Conservation (phyloP, 2,113 vertebrate species). For the Jacana jacana region DNA sequence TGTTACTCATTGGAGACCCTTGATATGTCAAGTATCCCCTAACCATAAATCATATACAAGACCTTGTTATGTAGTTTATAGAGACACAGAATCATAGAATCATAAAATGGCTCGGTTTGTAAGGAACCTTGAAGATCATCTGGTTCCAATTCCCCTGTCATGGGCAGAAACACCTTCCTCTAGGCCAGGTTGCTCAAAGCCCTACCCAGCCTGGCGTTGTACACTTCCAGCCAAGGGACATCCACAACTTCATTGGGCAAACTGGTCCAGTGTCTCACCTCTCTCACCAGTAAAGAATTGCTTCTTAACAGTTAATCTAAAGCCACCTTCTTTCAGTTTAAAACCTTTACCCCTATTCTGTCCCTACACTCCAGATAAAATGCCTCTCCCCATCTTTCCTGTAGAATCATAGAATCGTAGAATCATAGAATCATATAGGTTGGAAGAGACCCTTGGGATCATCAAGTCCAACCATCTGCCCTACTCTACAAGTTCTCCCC, state of each 20-base stretch:
- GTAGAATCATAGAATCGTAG: too few relatives aligned
- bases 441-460: too few relatives aligned
- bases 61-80: neutral
- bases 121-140: neutral
- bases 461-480: too few relatives aligned
- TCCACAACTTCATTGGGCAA: neutral
- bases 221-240: neutral
- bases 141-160: neutral
- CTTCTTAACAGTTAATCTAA: neutral
- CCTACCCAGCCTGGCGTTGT: neutral
- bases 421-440: too few relatives aligned
- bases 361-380: neutral
- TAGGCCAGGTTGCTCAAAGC: neutral
- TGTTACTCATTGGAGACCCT: neutral
- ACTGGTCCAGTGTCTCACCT: too few relatives aligned
- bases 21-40: neutral
- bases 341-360: neutral
- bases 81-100: neutral
- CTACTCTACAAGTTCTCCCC: too few relatives aligned
- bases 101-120: neutral
- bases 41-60: neutral
- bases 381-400: neutral
- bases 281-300: neutral
- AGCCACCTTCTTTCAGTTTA: neutral
- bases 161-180: neutral